A percentile compares a stretch with the other conserved stretches of the same genome.
These are phyloP conservation scores for Tetramorium parvispinum DNA, from an alignment of 1,140 invertebrate species.

Conservation along the genomic window DNA sequence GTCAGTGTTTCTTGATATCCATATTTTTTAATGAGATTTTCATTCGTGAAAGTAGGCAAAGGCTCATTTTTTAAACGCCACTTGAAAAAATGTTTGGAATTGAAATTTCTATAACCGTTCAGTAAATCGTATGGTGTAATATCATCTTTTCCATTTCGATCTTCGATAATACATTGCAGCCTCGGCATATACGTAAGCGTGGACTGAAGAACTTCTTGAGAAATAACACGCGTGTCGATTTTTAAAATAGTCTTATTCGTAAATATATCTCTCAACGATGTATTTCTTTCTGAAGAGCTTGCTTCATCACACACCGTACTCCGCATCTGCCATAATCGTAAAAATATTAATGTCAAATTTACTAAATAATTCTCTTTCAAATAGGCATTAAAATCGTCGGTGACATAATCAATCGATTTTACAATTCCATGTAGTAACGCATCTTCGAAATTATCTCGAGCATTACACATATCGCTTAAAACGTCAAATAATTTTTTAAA, in stretches of 20 bases:
- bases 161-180: slow-evolving; percentile 80
- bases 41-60: slow-evolving; percentile 87
- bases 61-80: slow-evolving; percentile 85
- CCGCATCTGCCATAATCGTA: slow-evolving; percentile 69
- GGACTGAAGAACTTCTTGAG: slow-evolving; percentile 74
- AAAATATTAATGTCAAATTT: slow-evolving; percentile 81
- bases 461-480: slow-evolving; percentile 77
- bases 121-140: slow-evolving; percentile 87
- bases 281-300: not conserved
- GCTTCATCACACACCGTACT: not conserved
- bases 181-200: slow-evolving; percentile 70
- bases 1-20: slow-evolving; percentile 88
- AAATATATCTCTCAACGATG: slow-evolving; percentile 75
- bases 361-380: slow-evolving; percentile 83
- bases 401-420: slow-evolving; percentile 75
- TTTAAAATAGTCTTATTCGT: slow-evolving; percentile 61
- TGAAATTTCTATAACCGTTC: slow-evolving; percentile 86
- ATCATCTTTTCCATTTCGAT: slow-evolving; percentile 82
- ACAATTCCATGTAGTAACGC: slow-evolving; percentile 77
- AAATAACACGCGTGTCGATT: slow-evolving; percentile 63
- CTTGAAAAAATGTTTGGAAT: slow-evolving; percentile 86
- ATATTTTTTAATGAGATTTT: slow-evolving; percentile 86
- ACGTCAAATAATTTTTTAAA: slow-evolving; percentile 76
- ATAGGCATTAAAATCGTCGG: slow-evolving; percentile 77
- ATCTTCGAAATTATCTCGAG: slow-evolving; percentile 72